Evolutionary conservation across 2,113 vertebrate species (phyloP), one percentile per base, ranked within the genome.

Genomic region (Otus sunia): DNA sequence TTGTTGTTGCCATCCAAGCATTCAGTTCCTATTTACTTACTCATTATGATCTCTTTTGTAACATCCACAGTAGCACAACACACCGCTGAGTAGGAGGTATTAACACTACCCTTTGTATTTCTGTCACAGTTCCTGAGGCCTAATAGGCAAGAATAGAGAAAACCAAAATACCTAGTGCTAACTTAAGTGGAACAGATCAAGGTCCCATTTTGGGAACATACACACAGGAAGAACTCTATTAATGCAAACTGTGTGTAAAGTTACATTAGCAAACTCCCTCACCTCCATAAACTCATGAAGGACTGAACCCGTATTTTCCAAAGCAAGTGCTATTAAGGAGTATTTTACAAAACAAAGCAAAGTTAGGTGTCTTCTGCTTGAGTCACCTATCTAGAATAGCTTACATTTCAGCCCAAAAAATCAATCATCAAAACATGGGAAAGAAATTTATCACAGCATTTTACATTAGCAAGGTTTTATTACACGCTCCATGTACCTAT

Each of bases 1-100:
- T 15, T 87, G n/a, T 36, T 62, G 56, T 19, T 85, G 85, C 74
- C 36, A n/a, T 10, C 72, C 34, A 72, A 88, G 72, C 64, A 60
- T n/a, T 95, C 88, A 75, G 39, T 26, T 96, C 62, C 45, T 43
- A 79, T 85, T 87, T 89, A 39, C 39, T 79, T 69, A 82, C 55
- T 85, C 84, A 43, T 74, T 91, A 39, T 3, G 37, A 58, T 66
- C 49, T 6, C 62, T 62, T 89, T 64, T 37, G 60, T 68, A 34
- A 71, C 4, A 52, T 9, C 34, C 86, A 3, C 29, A n/a, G 76
- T 60, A 39, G 59, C 11, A 8, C 30, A 74, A 16, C 5, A 1
- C 2, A 2, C 43, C 18, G 12, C 71, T 30, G 19, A 3, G 2
- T 0, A 94, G 32, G 59, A 90, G 67, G 55, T 21, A 74, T 39